Base-by-base conservation (phyloP, 2,113 vertebrate genomes). In the Elanus axillaris region DNA sequence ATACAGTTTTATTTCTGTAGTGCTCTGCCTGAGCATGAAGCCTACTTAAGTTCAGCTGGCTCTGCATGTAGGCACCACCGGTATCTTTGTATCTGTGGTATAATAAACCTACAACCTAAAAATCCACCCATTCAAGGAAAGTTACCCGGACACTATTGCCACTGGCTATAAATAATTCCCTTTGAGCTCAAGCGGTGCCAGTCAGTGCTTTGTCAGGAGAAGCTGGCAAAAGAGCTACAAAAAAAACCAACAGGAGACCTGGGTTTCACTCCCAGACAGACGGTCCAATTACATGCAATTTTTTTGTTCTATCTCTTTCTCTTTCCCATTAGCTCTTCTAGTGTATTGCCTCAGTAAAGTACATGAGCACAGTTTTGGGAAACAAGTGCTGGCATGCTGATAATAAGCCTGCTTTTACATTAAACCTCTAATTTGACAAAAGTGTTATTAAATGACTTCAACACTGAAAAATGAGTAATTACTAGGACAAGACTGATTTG, bases 401-500 rank as follows among this genome's bases (percentile, higher is more conserved):
- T 43, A 69, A 87, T 59, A 84, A 73, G 26, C 23, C 38, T 90
- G 40, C 14, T 95, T 80, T 93, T 86, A 81, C 40, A 42, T 69
- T 93, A 90, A 75, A 56, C 19, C 96, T 96, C 64, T 93, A 88
- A 94, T 93, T 81, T 94, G 73, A 94, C 82, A 90, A 32, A 94
- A 91, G 27, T 47, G 13, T 83, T 88, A 66, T 90, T 95, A 94
- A 90, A 90, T 95, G 13, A 52, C 42, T 93, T 93, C 84, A 91
- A 71, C 38, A 52, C 12, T 83, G 62, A 95, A 75, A 88, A 73
- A 45, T 26, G 13, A 91, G 25, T 45, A 64, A 78, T 78, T 87
- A 86, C 38, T 43, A 79, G 66, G 82, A 90, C n/a, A 81, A 16
- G 52, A 36, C 8, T 93, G 52, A 73, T 63, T 43, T 29, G 50